These are phyloP conservation scores for Drosophila aldrichi DNA, from an alignment of 2,888 invertebrate genomes.

Conservation along the genomic window DNA sequence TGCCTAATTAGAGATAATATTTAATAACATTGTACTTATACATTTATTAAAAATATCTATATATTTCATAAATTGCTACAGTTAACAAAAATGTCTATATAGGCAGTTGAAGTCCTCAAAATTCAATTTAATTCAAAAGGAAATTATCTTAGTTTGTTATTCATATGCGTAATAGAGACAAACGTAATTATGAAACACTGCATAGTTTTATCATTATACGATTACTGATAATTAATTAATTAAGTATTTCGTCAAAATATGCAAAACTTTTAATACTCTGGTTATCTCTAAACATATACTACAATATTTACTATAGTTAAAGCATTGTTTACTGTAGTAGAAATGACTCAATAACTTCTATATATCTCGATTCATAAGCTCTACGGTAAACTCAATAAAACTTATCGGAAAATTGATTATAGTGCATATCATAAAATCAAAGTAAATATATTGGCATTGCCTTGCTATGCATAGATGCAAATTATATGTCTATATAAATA, in stretches of 20 bases:
- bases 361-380: background rate
- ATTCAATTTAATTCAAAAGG: too few relatives aligned
- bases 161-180: too few relatives aligned
- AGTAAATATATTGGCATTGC: background rate
- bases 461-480: background rate
- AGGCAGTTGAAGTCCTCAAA: too few relatives aligned
- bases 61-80: too few relatives aligned
- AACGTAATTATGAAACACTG: background rate
- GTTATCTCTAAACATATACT: background rate
- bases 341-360: background rate
- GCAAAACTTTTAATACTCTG: background rate
- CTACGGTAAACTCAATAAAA: constrained; percentile 1
- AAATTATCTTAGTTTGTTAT: too few relatives aligned
- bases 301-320: background rate
- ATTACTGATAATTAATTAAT: background rate
- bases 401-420: background rate
- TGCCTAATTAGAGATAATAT: background rate
- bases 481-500: background rate
- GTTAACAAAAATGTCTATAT: too few relatives aligned
- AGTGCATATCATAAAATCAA: background rate
- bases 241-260: background rate
- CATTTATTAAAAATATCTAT: too few relatives aligned
- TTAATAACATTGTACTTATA: too few relatives aligned
- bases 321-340: background rate
- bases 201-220: background rate